A percentile compares a stretch with the other conserved stretches of the same genome.
Evolutionary conservation across 2,888 invertebrate genomes (phyloP).

Genomic region (Gandaritis pyraliata): DNA sequence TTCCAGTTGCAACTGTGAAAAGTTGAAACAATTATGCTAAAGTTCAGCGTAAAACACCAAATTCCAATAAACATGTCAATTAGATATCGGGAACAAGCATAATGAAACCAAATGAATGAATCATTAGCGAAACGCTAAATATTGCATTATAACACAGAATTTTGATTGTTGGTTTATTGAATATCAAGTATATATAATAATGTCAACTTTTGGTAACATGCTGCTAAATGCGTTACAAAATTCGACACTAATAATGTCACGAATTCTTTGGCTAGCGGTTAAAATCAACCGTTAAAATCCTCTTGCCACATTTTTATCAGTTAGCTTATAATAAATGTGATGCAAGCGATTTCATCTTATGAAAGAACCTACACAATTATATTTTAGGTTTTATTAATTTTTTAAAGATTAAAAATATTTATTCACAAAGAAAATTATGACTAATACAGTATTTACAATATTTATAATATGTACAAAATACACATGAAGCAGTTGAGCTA

Average conservation of each 20-base stretch:
- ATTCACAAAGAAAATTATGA: too few species aligned
- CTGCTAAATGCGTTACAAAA: not conserved
- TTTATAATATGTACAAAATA: too few species aligned
- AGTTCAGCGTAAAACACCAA: conserved; percentile 31
- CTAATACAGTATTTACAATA: too few species aligned
- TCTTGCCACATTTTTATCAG: too few species aligned
- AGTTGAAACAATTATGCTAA: conserved; percentile 17
- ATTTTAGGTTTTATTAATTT: too few species aligned
- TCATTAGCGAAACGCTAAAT: conserved; percentile 15
- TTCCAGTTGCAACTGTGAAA: conserved; percentile 13
- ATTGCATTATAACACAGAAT: conserved; percentile 9
- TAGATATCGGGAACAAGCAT: conserved; percentile 24
- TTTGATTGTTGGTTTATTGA: conserved; percentile 15
- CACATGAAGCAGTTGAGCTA: too few species aligned
- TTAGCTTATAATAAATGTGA: too few species aligned
- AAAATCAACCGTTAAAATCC: too few species aligned
- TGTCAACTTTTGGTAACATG: not conserved
- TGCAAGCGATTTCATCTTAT: too few species aligned
- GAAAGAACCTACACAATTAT: too few species aligned
- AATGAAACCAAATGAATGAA: conserved; percentile 19
- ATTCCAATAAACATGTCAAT: conserved; percentile 32
- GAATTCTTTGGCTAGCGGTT: too few species aligned
- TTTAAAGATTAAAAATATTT: too few species aligned
- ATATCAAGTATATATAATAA: conserved; percentile 1
- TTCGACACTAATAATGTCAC: not conserved